Conservation (phyloP, 2,113 vertebrate species). For the Corydoras maculifer region DNA sequence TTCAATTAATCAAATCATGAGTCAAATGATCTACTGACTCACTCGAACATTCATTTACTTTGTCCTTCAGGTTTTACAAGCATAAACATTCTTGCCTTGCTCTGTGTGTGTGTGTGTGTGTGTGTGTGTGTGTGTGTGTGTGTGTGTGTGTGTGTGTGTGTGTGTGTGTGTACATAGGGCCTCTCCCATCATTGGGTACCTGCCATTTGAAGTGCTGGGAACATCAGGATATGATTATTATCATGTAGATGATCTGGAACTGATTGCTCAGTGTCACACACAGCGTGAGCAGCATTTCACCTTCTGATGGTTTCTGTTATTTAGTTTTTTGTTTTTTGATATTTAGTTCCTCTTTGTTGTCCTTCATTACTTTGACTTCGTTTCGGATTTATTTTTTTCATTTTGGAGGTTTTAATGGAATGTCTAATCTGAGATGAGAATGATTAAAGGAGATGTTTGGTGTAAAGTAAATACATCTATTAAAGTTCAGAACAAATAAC, state of each 20-base stretch:
- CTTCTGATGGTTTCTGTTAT: no score
- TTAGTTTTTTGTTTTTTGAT: neutral
- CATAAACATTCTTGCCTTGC: no score
- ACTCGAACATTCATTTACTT: no score
- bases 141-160: neutral
- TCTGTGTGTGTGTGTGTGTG: no score
- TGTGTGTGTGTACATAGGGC: slow-evolving; percentile 57
- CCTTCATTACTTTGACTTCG: no score
- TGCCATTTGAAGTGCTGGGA: slow-evolving; percentile 85
- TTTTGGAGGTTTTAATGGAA: neutral
- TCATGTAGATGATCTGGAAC: slow-evolving; percentile 82
- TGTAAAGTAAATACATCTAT: no score
- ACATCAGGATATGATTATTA: slow-evolving; percentile 87
- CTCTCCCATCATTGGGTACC: slow-evolving; percentile 80
- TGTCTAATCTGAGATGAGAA: neutral
- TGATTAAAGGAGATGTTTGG: neutral
- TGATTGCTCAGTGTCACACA: slow-evolving; percentile 82
- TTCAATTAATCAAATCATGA: slow-evolving; percentile 1
- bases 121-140: no score
- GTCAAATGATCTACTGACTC: no score
- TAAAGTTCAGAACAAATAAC: no score
- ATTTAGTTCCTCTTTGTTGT: neutral
- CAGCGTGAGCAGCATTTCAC: slow-evolving; percentile 64
- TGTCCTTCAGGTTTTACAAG: no score
- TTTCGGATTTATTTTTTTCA: neutral